Base-by-base conservation (phyloP, 2,888 invertebrate genomes). In the Drosophila colorata region DNA sequence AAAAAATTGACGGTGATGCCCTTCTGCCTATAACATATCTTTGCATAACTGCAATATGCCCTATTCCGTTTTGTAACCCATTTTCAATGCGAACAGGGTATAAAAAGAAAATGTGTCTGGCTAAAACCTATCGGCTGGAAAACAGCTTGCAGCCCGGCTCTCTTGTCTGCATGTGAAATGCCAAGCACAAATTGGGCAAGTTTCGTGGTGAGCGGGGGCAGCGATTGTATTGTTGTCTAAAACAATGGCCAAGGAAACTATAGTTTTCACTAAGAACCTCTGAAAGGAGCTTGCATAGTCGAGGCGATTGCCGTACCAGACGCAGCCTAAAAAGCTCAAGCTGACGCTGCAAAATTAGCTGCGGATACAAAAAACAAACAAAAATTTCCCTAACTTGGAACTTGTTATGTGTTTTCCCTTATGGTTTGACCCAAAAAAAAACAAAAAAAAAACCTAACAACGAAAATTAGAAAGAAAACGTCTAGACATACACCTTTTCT, bases 101-200 rank as follows among this genome's bases (percentile, higher is more conserved):
- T 33, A 13, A 13, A 33, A 33, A 33, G 55, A 35, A 53, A 41
- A 46, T 52, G 46, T 52, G 47, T 60, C 53, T 68, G 66, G 69
- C 49, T n/a, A 61, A 74, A 58, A 59, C 28, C 52, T 55, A 41
- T 69, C 47, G 46, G 23, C 64, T 61, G 74, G 46, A 74, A 55
- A 71, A 68, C 41, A 74, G 65, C 65, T 65, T 73, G 63, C 69
- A 68, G 46, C 0, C 33, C 41, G 5, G 18, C 2, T 5, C 48
- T 44, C 20, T 53, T 61, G 79, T 68, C 72, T 77, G 67, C 74
- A 72, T 68, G 73, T 78, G 64, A 74, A 75, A 77, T 74, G 74
- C 65, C 71, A 67, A 65, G 58, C 58, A 41, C 58, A 74, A 74
- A 69, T 69, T 70, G 75, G 59, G 44, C 66, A 71, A 63, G 63